A percentile compares a stretch with the other conserved stretches of the same genome.
Conservation (phyloP, 2,888 invertebrate species). For the Rhaphigaster nebulosa region DNA sequence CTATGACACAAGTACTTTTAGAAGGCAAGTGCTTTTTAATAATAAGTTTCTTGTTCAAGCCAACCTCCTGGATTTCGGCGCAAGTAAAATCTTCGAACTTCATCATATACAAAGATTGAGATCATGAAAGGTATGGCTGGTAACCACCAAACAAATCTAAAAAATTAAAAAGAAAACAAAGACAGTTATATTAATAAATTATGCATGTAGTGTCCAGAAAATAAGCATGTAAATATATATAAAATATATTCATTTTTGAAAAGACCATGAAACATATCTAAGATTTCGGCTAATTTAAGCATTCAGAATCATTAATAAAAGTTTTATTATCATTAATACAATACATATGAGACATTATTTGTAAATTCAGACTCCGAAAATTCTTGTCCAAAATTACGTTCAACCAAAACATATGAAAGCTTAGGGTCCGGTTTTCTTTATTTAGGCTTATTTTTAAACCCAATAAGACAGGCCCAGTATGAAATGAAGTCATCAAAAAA, state of each 20-base stretch:
- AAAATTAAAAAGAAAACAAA: conserved; percentile 58
- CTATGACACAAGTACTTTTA: conserved; percentile 51
- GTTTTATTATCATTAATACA: not conserved
- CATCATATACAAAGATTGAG: conserved; percentile 99
- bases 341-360: too few species aligned
- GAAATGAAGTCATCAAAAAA: too few species aligned
- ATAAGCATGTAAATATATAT: not conserved
- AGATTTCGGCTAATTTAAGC: not conserved
- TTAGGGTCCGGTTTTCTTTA: too few species aligned
- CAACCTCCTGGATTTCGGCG: conserved; percentile 98
- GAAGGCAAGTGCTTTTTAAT: conserved; percentile 74
- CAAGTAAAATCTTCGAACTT: conserved; percentile 96
- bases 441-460: too few species aligned
- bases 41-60: conserved; percentile 99
- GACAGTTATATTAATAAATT: not conserved
- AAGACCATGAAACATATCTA: not conserved
- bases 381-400: too few species aligned
- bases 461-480: too few species aligned
- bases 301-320: not conserved
- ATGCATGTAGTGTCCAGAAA: not conserved
- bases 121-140: conserved; percentile 98
- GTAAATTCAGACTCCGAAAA: too few species aligned
- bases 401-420: too few species aligned
- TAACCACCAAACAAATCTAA: conserved; percentile 98
- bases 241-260: too few species aligned